Evolutionary conservation across 2,888 invertebrate genomes (phyloP), one percentile per base, ranked within the genome.

Genomic region (Lasioglossum pauxillum): DNA sequence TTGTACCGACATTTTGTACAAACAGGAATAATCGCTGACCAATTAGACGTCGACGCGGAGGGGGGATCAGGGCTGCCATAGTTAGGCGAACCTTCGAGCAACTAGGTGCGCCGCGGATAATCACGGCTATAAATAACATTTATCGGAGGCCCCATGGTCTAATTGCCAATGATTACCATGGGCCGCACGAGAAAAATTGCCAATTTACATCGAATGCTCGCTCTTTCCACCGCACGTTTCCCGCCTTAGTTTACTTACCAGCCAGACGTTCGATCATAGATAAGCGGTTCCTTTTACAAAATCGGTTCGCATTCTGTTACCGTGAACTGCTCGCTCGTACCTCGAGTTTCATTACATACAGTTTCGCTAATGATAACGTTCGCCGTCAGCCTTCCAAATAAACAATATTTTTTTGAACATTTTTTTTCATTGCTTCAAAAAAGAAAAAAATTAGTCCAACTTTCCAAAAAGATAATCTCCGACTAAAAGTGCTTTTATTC

Each of bases 101-200:
- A 87, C 90, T 92, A 93, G 94, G 93, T 89, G 95, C 91, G 94
- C 92, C 93, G 83, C 84, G 85, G 92, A 89, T 94, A 94, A 94
- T 95, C 91, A 92, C 82, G 88, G 90, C 90, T 93, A 93, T 95
- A 95, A 95, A 95, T 94, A 94, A 93, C 92, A 93, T 93, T 94
- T 94, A 93, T 93, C 91, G 91, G 88, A 79, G 87, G 89, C 81
- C 44, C 87, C 80, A 85, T 85, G 87, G 88, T 92, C 93, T 95
- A 95, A 95, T 95, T 94, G 94, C 93, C 93, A 91, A 93, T 94
- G 93, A 95, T 94, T 94, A 93, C 91, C 91, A 88, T 89, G 85
- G 81, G 88, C 90, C 79, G 92, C 90, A 89, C 90, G 91, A 92
- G 92, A 93, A 93, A 90, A 93, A 93, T 93, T 93, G 93, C 90